phyloP scores from a whole-genome alignment of 2,888 invertebrate species.

The Heteromurus nitidus region DNA sequence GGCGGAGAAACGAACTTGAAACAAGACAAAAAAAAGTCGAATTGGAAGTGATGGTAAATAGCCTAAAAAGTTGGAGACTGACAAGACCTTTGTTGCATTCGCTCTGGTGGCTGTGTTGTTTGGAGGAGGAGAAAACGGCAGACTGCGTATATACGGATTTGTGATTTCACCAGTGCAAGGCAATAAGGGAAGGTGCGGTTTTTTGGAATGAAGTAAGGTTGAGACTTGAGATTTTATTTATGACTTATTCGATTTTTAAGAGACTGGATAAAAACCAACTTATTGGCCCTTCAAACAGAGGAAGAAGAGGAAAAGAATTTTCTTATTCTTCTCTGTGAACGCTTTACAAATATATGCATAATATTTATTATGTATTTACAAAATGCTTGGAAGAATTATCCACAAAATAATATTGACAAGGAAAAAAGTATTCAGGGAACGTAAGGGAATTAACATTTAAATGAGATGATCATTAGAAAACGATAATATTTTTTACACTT shows the following conservation, averaged over 20 bases:
- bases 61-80: not conserved
- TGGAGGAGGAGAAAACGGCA: slow-evolving; percentile 1
- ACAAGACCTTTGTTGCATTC: no score
- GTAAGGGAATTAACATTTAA: not conserved
- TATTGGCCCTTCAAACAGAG: not conserved
- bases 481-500: slow-evolving; percentile 50
- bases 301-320: not conserved
- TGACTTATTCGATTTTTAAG: slow-evolving; percentile 26
- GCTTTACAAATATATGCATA: not conserved
- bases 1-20: not conserved
- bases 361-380: not conserved
- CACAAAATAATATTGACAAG: not conserved
- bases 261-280: slow-evolving; percentile 24
- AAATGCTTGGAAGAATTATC: not conserved
- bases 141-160: not conserved
- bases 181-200: not conserved
- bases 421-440: slow-evolving; percentile 4
- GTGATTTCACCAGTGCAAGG: not conserved
- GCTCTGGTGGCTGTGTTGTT: not conserved
- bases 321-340: not conserved
- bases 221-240: slow-evolving; percentile 58
- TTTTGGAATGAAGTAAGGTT: slow-evolving; percentile 7
- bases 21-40: not conserved
- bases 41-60: not conserved
- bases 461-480: slow-evolving; percentile 9